A percentile compares a stretch with the other conserved stretches of the same genome.
Evolutionary conservation across 2,888 invertebrate genomes (phyloP).

Genomic region (Phymatocera aterrima): DNA sequence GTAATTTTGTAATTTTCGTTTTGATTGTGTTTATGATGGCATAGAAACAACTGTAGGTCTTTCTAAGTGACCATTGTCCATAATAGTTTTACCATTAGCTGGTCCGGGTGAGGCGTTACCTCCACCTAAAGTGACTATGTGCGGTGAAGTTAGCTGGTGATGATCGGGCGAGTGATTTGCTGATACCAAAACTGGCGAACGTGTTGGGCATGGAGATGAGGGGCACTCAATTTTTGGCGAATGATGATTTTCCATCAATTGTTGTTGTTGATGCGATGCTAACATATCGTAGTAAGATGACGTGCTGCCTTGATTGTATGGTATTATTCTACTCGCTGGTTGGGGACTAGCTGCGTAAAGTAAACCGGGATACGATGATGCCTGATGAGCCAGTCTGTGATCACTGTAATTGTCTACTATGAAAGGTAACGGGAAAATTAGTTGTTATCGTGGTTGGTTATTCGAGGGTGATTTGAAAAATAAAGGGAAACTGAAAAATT

Average conservation of each 20-base stretch:
- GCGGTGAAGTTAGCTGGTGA: conserved; percentile 67
- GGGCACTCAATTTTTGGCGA: conserved; percentile 71
- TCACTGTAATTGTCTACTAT: conserved; percentile 61
- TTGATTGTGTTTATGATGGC: conserved; percentile 60
- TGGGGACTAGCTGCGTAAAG: conserved; percentile 59
- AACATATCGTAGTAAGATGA: conserved; percentile 66
- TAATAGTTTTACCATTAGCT: conserved; percentile 60
- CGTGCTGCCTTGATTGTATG: conserved; percentile 55
- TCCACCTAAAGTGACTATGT: conserved; percentile 67
- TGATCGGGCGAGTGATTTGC: conserved; percentile 69
- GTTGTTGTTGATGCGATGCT: conserved; percentile 60
- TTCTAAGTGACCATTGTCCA: conserved; percentile 74
- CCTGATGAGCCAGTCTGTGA: conserved; percentile 57
- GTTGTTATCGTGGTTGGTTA: too few relatives aligned
- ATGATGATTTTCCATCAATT: conserved; percentile 61
- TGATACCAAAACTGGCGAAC: conserved; percentile 67
- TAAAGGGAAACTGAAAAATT: too few relatives aligned
- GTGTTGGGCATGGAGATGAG: conserved; percentile 64
- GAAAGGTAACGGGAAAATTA: not conserved
- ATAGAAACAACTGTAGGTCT: conserved; percentile 78
- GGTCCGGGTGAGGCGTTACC: conserved; percentile 64
- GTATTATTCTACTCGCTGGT: conserved; percentile 54
- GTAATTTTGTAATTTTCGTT: not conserved
- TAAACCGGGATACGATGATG: conserved; percentile 53
- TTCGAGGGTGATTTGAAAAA: too few relatives aligned